Conservation (phyloP, 2,113 vertebrate species). For the Sorex fumeus region DNA sequence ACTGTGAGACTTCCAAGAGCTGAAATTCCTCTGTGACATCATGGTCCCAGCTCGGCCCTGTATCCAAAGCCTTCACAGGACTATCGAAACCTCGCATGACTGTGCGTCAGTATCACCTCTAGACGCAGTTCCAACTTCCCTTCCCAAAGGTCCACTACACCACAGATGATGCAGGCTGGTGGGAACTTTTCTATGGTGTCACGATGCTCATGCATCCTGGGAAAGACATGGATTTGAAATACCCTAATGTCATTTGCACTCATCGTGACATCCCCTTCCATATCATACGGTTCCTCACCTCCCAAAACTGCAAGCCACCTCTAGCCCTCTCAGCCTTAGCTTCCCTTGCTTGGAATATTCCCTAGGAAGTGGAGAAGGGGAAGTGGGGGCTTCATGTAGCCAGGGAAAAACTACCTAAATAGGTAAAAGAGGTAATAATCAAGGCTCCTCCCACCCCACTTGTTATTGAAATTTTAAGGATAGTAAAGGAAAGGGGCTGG, state of each 20-base stretch:
- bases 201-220: not conserved
- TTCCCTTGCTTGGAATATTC: too few species aligned
- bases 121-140: not conserved
- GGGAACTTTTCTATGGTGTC: not conserved
- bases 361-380: too few species aligned
- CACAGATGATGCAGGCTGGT: constrained; percentile 64
- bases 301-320: not conserved
- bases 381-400: too few species aligned
- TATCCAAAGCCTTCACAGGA: constrained; percentile 69
- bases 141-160: constrained; percentile 48
- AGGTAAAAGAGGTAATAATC: too few species aligned
- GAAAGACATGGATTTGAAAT: not conserved
- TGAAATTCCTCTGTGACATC: constrained; percentile 83
- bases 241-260: not conserved
- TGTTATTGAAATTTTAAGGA: too few species aligned
- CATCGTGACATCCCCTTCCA: not conserved
- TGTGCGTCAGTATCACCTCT: constrained; percentile 77
- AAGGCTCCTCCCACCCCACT: too few species aligned
- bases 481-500: too few species aligned
- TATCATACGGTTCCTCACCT: not conserved
- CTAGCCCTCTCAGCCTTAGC: not conserved
- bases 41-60: constrained; percentile 86
- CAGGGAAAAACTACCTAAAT: too few species aligned
- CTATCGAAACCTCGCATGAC: constrained; percentile 76
- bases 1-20: constrained; percentile 65